phyloP scores from a whole-genome alignment of 2,888 invertebrate genomes.

The Invenusta paracnida region DNA sequence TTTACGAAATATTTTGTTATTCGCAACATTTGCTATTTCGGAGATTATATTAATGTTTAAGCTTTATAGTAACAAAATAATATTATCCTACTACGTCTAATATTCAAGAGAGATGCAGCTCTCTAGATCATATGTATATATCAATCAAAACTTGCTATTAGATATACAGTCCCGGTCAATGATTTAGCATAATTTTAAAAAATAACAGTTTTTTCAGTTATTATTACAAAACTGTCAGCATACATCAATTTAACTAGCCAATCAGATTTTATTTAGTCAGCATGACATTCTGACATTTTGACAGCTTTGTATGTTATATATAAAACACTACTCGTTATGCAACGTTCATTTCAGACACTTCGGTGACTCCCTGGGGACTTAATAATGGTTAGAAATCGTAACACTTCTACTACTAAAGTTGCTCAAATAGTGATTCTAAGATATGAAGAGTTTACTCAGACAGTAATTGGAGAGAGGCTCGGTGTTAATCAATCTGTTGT shows the following conservation, averaged over 20 bases:
- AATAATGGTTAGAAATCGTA: constrained; percentile 22
- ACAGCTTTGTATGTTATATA: not conserved
- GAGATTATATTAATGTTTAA: too few relatives aligned
- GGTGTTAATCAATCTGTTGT: constrained; percentile 24
- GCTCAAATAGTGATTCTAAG: constrained; percentile 7
- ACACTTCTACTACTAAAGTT: constrained; percentile 8
- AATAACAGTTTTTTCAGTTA: not conserved
- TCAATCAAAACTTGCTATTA: too few relatives aligned
- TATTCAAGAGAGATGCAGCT: too few relatives aligned
- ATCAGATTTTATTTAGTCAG: not conserved
- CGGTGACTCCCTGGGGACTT: not conserved
- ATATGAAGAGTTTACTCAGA: not conserved
- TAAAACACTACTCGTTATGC: not conserved
- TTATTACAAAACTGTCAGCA: not conserved
- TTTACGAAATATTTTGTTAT: too few relatives aligned
- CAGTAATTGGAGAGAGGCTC: not conserved
- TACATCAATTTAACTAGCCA: not conserved
- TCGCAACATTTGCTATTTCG: too few relatives aligned
- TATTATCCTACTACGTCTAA: too few relatives aligned
- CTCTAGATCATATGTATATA: too few relatives aligned
- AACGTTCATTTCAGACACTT: not conserved
- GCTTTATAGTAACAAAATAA: too few relatives aligned
- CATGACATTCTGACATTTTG: not conserved
- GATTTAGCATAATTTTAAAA: not conserved
- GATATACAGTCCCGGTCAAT: not conserved